These are phyloP conservation scores for Hydrochoerus hydrochaeris DNA, from an alignment of 2,113 vertebrate genomes.

Conservation along the genomic window DNA sequence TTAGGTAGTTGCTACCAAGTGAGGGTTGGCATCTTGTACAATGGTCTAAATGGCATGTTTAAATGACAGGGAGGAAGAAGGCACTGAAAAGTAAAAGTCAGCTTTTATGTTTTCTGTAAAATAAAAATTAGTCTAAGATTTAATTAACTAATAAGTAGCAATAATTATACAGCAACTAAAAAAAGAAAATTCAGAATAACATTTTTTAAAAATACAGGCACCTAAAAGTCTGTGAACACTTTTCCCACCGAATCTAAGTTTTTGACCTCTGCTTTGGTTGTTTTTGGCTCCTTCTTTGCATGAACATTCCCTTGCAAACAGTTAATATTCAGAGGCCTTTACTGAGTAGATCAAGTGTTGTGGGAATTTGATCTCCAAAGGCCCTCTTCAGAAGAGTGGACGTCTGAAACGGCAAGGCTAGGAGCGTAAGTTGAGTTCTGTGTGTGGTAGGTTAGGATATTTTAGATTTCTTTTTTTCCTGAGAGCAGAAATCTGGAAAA, in stretches of 20 bases:
- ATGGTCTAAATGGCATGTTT: background rate
- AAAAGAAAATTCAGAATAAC: background rate
- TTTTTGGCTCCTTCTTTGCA: background rate
- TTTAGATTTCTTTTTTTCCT: background rate
- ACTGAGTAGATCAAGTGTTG: background rate
- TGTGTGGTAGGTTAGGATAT: background rate
- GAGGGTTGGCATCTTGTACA: background rate
- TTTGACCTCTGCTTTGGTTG: background rate
- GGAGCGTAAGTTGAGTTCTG: background rate
- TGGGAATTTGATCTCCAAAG: background rate
- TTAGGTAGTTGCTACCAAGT: background rate
- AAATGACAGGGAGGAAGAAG: background rate
- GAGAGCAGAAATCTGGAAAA: background rate
- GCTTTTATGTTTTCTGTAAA: background rate
- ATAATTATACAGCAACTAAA: background rate
- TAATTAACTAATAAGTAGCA: background rate
- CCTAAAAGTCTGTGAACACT: background rate
- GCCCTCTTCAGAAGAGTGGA: background rate
- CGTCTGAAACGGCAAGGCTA: background rate
- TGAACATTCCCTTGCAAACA: slow-evolving; percentile 41
- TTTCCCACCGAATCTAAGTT: slow-evolving; percentile 16
- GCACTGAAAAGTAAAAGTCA: background rate
- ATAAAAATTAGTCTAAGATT: background rate
- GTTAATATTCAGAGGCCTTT: slow-evolving; percentile 41
- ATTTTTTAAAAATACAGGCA: background rate